phyloP scores from a whole-genome alignment of 2,888 invertebrate species.

The Stenotaenia linearis region DNA sequence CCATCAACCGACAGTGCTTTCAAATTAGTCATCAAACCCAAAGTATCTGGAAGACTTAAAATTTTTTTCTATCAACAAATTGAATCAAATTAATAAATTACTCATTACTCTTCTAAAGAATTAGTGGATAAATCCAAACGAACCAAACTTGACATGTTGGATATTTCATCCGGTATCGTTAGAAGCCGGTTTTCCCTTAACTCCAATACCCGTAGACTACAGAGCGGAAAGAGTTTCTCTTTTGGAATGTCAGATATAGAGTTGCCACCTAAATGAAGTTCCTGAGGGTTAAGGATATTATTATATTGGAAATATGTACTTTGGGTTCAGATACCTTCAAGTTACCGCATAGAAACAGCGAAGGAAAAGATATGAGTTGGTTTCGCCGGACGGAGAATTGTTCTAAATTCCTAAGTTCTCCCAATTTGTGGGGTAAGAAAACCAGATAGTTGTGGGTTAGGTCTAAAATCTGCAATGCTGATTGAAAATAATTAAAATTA shows the following conservation, averaged over 20 bases:
- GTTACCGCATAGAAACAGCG: conserved; percentile 63
- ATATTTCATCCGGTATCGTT: conserved; percentile 64
- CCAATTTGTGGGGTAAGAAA: conserved; percentile 56
- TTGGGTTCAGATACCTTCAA: conserved; percentile 56
- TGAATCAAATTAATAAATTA: background rate
- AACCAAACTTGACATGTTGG: conserved; percentile 65
- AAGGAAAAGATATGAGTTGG: conserved; percentile 44
- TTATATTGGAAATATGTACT: background rate
- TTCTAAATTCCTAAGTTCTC: conserved; percentile 52
- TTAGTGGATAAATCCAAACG: conserved; percentile 81
- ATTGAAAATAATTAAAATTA: too few relatives aligned
- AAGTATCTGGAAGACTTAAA: conserved; percentile 60
- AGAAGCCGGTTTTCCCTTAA: conserved; percentile 34
- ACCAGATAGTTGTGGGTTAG: conserved; percentile 65
- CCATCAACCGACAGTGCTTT: conserved; percentile 78
- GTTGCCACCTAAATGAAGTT: conserved; percentile 78
- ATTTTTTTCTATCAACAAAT: background rate
- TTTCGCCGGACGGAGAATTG: conserved; percentile 49
- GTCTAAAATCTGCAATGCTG: conserved; percentile 66
- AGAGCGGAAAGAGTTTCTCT: conserved; percentile 48
- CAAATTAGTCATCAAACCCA: conserved; percentile 66
- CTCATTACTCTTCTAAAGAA: conserved; percentile 51
- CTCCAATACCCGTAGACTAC: conserved; percentile 40
- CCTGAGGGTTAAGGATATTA: conserved; percentile 44
- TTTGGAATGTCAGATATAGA: conserved; percentile 66